Evolutionary conservation across 2,888 invertebrate species (phyloP).

Genomic region (Crocallis elinguaria): DNA sequence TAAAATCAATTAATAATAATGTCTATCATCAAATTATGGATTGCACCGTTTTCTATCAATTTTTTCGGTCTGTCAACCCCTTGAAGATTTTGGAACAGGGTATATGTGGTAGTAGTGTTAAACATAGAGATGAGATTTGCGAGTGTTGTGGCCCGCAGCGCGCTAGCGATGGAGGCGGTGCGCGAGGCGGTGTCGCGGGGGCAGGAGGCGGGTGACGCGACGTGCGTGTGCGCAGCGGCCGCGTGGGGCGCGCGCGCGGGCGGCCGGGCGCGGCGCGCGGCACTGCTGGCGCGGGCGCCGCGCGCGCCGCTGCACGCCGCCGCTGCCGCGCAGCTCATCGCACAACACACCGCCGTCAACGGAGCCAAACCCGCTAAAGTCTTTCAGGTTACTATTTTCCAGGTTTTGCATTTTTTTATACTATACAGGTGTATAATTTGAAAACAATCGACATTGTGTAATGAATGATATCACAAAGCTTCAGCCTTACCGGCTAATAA

Average conservation of each 20-base stretch:
- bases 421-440: too few relatives aligned
- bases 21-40: too few relatives aligned
- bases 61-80: too few relatives aligned
- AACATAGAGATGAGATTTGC: not conserved
- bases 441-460: too few relatives aligned
- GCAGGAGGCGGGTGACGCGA: slow-evolving; percentile 94
- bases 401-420: too few relatives aligned
- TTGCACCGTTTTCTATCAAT: too few relatives aligned
- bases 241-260: slow-evolving; percentile 88
- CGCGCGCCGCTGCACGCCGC: slow-evolving; percentile 88
- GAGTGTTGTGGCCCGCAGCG: slow-evolving; percentile 68
- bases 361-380: slow-evolving; percentile 87
- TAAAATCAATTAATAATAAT: too few relatives aligned
- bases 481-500: too few relatives aligned
- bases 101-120: not conserved
- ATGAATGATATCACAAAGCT: too few relatives aligned
- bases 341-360: slow-evolving; percentile 90
- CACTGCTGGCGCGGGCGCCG: slow-evolving; percentile 51
- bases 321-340: slow-evolving; percentile 91
- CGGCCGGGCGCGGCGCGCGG: slow-evolving; percentile 89
- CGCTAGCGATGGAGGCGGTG: slow-evolving; percentile 91
- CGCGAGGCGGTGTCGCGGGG: slow-evolving; percentile 94
- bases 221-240: slow-evolving; percentile 91
- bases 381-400: slow-evolving; percentile 68
- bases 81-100: too few relatives aligned